These are phyloP conservation scores for Ptilonorhynchus violaceus DNA, from an alignment of 2,113 vertebrate genomes.

Conservation along the genomic window DNA sequence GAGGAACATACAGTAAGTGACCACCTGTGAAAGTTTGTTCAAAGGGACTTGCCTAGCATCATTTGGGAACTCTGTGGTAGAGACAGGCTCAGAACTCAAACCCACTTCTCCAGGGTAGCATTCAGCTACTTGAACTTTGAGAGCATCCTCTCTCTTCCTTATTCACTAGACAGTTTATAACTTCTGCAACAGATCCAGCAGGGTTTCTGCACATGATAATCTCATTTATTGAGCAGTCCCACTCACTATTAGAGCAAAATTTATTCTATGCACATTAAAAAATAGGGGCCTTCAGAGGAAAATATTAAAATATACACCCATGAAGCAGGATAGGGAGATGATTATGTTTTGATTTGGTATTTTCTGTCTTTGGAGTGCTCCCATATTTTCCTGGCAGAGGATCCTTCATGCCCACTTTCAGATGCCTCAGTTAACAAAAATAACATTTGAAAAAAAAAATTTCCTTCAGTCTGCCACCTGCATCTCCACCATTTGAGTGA, in stretches of 20 bases:
- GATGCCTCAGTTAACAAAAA: neutral
- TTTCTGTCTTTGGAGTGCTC: neutral
- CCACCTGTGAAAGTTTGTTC: constrained; percentile 50
- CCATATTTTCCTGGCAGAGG: neutral
- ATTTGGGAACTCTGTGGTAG: constrained; percentile 57
- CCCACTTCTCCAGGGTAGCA: constrained; percentile 52
- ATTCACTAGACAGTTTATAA: neutral
- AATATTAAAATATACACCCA: neutral
- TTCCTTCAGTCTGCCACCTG: neutral
- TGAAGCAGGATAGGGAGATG: neutral
- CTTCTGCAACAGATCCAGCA: constrained; percentile 35
- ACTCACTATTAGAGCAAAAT: neutral
- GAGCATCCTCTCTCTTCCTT: constrained; percentile 39
- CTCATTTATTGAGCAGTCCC: neutral
- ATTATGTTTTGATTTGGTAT: neutral
- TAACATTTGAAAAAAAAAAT: neutral
- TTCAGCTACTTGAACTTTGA: constrained; percentile 8
- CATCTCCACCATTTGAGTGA: neutral
- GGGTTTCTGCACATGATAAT: neutral
- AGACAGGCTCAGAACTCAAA: constrained; percentile 48
- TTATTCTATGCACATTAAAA: neutral
- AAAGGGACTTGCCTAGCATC: constrained; percentile 59
- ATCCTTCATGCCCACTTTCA: neutral
- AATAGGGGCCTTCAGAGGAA: neutral
- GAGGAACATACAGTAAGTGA: constrained; percentile 34